These are phyloP conservation scores for Hyaena hyaena DNA, from an alignment of 2,113 vertebrate species.

Conservation along the genomic window DNA sequence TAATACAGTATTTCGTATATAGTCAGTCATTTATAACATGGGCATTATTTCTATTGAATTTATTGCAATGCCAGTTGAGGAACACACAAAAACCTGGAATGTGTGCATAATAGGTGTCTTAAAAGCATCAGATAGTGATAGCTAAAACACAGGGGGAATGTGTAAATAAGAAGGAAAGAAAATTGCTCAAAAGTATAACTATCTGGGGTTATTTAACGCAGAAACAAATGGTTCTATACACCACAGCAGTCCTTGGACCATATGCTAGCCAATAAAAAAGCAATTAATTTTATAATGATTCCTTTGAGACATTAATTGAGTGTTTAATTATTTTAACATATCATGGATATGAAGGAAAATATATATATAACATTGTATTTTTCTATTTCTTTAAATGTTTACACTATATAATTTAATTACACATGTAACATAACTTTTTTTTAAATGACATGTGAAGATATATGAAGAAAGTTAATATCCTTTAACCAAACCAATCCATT, in stretches of 20 bases:
- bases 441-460: rapidly evolving
- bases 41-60: background rate
- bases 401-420: background rate
- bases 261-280: background rate
- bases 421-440: background rate
- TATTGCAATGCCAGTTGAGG: background rate
- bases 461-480: background rate
- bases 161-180: background rate
- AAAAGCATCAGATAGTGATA: background rate
- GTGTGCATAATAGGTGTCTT: background rate
- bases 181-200: background rate
- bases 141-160: background rate
- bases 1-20: background rate
- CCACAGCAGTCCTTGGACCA: background rate
- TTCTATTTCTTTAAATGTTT: background rate
- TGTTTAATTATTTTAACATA: background rate
- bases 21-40: background rate
- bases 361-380: background rate
- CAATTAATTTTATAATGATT: background rate
- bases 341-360: background rate
- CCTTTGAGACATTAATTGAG: background rate
- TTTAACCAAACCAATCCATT: background rate
- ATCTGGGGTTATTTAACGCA: background rate
- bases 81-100: background rate
- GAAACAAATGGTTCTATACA: background rate